A percentile compares a stretch with the other conserved stretches of the same genome.
Evolutionary conservation across 92 coral and sea anemone genomes (phyloP).

Genomic region (Parazoanthus atlanticus): DNA sequence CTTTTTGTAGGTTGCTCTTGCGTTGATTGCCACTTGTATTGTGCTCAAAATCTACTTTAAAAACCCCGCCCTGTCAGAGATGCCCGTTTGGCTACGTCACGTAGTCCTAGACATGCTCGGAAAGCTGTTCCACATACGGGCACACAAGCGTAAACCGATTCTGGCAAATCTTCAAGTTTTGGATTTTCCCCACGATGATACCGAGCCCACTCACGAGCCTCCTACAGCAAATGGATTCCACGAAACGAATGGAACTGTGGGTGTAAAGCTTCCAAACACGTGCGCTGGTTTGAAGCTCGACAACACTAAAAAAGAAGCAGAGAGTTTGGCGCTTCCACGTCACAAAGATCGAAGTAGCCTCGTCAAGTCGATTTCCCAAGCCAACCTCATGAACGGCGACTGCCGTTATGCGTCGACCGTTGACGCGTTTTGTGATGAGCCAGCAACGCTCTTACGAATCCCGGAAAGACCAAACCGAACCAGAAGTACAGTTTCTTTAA

Average conservation of each 20-base stretch:
- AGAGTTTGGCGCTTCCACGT: not conserved
- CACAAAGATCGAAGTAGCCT: not conserved
- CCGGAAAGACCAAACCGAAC: not conserved
- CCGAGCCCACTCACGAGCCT: not conserved
- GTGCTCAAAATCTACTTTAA: conserved; percentile 79
- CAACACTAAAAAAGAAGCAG: not conserved
- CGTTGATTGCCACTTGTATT: conserved; percentile 80
- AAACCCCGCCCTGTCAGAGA: conserved; percentile 74
- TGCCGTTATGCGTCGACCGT: conserved; percentile 1
- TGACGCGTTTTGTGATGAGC: not conserved
- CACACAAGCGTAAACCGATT: conserved; percentile 33
- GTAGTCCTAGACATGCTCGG: conserved; percentile 78
- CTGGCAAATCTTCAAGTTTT: conserved; percentile 14
- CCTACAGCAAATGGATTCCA: not conserved
- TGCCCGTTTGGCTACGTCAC: conserved; percentile 82
- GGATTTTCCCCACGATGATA: not conserved
- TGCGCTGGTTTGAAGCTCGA: not conserved
- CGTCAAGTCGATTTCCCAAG: conserved; percentile 44
- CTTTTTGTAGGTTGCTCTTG: conserved; percentile 70
- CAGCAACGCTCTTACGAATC: not conserved
- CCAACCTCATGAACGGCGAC: conserved; percentile 49
- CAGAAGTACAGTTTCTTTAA: not conserved
- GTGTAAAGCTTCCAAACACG: not conserved
- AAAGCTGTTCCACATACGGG: conserved; percentile 54
- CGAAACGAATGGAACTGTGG: not conserved